Conservation (phyloP, 2,113 vertebrate genomes). For the Calyptommatus sinebrachiatus region DNA sequence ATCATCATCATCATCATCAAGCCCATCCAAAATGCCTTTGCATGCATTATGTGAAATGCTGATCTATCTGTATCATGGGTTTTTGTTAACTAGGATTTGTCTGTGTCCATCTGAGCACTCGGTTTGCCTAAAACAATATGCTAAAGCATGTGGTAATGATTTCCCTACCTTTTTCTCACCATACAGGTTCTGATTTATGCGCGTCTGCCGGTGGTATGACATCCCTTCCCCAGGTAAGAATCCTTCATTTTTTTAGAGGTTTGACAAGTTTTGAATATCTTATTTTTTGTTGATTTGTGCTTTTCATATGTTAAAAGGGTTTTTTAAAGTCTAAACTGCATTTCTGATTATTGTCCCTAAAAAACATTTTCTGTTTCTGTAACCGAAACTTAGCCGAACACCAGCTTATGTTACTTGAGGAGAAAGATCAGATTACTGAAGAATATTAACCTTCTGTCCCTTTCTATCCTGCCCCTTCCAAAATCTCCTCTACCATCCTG, state of each 20-base stretch:
- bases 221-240: slow-evolving; percentile 76
- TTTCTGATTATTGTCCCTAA: neutral
- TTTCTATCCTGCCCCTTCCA: too few species aligned
- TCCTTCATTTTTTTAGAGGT: neutral
- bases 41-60: too few species aligned
- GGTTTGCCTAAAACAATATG: neutral
- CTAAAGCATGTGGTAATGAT: neutral
- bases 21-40: too few species aligned
- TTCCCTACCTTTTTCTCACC: slow-evolving; percentile 36
- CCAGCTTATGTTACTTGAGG: too few species aligned
- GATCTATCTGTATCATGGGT: too few species aligned
- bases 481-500: too few species aligned
- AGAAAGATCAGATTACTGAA: too few species aligned
- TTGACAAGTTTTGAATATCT: too few species aligned
- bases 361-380: neutral
- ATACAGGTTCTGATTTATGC: slow-evolving; percentile 65
- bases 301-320: neutral
- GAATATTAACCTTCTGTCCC: too few species aligned
- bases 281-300: neutral
- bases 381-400: neutral
- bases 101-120: neutral
- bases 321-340: neutral
- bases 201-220: slow-evolving; percentile 54
- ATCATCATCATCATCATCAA: too few species aligned
- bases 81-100: neutral